Evolutionary conservation across 2,113 vertebrate genomes (phyloP).

Genomic region (Rhea americana): DNA sequence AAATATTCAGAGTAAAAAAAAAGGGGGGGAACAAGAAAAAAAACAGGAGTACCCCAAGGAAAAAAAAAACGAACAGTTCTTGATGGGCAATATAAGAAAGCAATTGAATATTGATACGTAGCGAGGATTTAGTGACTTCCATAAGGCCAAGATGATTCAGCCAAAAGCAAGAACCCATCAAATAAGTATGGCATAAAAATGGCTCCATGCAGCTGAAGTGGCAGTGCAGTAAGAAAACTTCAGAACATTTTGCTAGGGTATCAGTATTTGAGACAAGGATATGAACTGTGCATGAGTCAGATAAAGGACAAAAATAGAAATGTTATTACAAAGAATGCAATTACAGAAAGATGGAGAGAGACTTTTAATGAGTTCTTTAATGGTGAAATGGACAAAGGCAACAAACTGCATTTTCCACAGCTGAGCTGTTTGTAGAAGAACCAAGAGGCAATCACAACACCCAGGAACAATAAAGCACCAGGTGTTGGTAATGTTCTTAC

Average conservation of each 20-base stretch:
- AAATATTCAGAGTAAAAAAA: neutral
- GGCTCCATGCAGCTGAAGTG: neutral
- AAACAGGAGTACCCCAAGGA: neutral
- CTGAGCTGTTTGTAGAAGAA: constrained; percentile 1
- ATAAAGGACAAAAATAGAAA: neutral
- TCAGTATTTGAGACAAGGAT: neutral
- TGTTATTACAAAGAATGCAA: neutral
- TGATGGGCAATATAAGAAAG: neutral
- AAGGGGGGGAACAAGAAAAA: neutral
- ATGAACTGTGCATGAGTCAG: neutral
- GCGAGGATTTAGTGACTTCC: neutral
- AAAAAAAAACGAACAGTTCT: neutral
- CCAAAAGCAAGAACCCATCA: neutral
- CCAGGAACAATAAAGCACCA: neutral
- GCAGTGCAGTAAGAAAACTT: neutral
- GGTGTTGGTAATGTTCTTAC: neutral
- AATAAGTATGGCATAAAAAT: neutral
- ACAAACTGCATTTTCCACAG: constrained; percentile 11
- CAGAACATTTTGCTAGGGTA: neutral
- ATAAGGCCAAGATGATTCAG: neutral
- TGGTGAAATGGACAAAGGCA: neutral
- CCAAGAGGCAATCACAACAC: neutral
- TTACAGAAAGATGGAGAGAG: neutral
- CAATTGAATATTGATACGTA: neutral
- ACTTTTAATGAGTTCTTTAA: neutral